Percentiles rank a stretch among this genome's conserved stretches.
Conservation (phyloP, 1,140 invertebrate genomes). For the Tetramorium parvispinum region DNA sequence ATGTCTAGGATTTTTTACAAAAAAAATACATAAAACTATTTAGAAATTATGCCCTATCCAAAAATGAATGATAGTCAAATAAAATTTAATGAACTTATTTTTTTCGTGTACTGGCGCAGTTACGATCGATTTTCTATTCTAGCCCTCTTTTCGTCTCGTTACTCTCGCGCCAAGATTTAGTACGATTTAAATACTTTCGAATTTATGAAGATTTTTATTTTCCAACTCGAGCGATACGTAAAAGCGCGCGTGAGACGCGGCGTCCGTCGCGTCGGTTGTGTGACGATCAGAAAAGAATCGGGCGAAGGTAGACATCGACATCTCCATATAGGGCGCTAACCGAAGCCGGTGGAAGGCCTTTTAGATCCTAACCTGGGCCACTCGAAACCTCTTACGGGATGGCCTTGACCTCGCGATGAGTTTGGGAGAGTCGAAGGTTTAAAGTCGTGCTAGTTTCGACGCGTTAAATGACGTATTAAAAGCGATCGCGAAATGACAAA, state of each 20-base stretch:
- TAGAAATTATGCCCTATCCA: too few relatives aligned
- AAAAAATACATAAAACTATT: too few relatives aligned
- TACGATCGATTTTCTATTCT: constrained; percentile 29
- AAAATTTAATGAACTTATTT: too few relatives aligned
- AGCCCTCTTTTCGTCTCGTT: background rate
- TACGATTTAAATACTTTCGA: background rate
- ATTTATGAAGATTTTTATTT: constrained; percentile 9
- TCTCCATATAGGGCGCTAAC: constrained; percentile 50
- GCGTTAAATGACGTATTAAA: background rate
- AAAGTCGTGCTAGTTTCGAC: background rate
- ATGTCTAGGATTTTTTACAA: too few relatives aligned
- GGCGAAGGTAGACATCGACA: constrained; percentile 43
- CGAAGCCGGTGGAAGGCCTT: constrained; percentile 43
- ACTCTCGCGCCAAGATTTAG: background rate
- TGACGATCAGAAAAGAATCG: constrained; percentile 33
- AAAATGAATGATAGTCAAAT: too few relatives aligned
- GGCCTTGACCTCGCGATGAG: constrained; percentile 35
- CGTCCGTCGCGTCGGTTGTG: background rate
- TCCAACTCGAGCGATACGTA: background rate
- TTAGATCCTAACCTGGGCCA: constrained; percentile 49
- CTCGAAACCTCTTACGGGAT: constrained; percentile 19
- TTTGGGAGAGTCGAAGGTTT: constrained; percentile 33
- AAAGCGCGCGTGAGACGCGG: background rate
- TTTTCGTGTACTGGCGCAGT: constrained; percentile 7
- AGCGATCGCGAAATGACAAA: background rate